Conservation (phyloP, 2,113 vertebrate genomes). For the Rhineura floridana region DNA sequence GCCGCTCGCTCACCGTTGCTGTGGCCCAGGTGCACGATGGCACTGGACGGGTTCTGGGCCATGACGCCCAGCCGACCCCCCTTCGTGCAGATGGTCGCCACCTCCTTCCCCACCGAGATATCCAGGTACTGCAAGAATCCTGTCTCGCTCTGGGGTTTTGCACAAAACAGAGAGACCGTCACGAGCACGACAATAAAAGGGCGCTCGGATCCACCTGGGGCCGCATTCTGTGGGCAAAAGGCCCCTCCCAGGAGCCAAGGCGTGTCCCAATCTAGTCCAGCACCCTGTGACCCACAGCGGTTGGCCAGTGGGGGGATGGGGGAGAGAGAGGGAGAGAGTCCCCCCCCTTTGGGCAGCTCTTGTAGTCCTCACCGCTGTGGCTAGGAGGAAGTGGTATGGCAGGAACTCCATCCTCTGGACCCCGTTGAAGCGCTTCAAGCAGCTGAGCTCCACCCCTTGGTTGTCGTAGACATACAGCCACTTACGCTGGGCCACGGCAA, state of each 20-base stretch:
- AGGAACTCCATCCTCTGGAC: slow-evolving; percentile 87
- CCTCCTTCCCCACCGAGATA: slow-evolving; percentile 87
- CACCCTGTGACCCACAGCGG: too few species aligned
- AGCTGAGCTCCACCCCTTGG: slow-evolving; percentile 88
- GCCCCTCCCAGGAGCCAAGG: too few species aligned
- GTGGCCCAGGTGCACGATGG: slow-evolving; percentile 87
- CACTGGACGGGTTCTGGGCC: slow-evolving; percentile 88
- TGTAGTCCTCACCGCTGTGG: slow-evolving; percentile 71
- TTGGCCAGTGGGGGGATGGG: too few species aligned
- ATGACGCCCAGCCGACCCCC: slow-evolving; percentile 84
- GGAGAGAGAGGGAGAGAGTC: too few species aligned
- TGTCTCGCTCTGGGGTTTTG: slow-evolving; percentile 78
- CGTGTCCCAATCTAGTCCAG: too few species aligned
- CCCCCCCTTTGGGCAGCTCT: background rate
- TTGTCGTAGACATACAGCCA: slow-evolving; percentile 91
- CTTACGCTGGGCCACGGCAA: slow-evolving; percentile 88
- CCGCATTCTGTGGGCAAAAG: too few species aligned
- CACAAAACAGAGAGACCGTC: background rate
- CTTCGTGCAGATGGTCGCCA: slow-evolving; percentile 80
- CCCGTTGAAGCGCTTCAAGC: slow-evolving; percentile 85
- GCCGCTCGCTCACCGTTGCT: slow-evolving; percentile 78
- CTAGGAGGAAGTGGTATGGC: slow-evolving; percentile 87
- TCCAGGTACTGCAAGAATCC: slow-evolving; percentile 91
- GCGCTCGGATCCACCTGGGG: too few species aligned
- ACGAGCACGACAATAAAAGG: too few species aligned